Evolutionary conservation across 2,797 vertebrate genomes (phyloP), one percentile per base, ranked within the genome.

Genomic region (Danio jaintianensis): DNA sequence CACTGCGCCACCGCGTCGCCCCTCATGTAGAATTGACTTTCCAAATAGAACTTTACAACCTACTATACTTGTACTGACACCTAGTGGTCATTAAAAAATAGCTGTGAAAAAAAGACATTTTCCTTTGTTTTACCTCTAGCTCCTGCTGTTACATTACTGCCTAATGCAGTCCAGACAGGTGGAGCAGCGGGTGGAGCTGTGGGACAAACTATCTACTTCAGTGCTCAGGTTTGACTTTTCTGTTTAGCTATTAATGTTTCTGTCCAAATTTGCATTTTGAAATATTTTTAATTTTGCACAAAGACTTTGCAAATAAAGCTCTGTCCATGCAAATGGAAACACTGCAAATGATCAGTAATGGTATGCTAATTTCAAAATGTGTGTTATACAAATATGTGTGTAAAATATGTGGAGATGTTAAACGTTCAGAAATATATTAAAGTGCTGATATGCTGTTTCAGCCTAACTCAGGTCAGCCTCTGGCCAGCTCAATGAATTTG

Each of bases 181-280:
- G 70, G 55, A 73, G 40, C 55, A 91, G 0, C 91, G 4, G 92
- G 69, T 43, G 86, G 90, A 0, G 88, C 93, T 1, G 29, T 3
- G 29, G 29, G 29, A 71, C 93, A 95, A 75, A 92, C 94, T 22
- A 92, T 95, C 88, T 93, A 93, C 88, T 91, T 96, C 67, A 91
- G 93, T 0, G 91, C 94, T 29, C 94, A 95, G 93, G 94, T 95
- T 89, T 89, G 83, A 45, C 6, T 40, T 10, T 15, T 50, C 50
- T 74, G 12, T n/a, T 42, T 58, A 47, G 38, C 7, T 40, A 16
- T 43, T 10, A 38, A 7, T 68, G 29, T 29, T 29, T 29, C 29
- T 29, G 29, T 29, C 29, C 3, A 29, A 29, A n/a, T n/a, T 29
- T 29, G 29, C 29, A 29, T 29, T 29, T 1, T 29, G 29, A 29